Percentiles rank a stretch among this genome's conserved stretches.
These are phyloP conservation scores for Myxocyprinus asiaticus DNA, from an alignment of 2,113 vertebrate genomes.

Conservation along the genomic window DNA sequence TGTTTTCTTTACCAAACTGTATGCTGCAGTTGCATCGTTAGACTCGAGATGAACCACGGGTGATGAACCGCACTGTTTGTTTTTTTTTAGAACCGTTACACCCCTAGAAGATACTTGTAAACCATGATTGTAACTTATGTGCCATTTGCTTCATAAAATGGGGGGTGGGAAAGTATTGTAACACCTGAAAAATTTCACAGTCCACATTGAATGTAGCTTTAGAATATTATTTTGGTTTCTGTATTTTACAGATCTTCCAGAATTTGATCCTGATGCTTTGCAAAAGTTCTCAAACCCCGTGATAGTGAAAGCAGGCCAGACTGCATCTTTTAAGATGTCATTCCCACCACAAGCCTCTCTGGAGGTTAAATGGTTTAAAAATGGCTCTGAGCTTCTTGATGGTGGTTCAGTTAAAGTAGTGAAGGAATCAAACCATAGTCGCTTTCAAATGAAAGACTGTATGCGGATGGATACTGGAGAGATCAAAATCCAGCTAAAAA, in stretches of 20 bases:
- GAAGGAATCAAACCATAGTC: conserved; percentile 74
- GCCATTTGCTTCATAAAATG: no score
- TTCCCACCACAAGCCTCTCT: conserved; percentile 76
- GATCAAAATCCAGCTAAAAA: conserved; percentile 83
- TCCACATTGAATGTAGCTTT: background rate
- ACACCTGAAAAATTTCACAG: no score
- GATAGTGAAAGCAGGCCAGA: conserved; percentile 80
- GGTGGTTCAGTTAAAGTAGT: conserved; percentile 71
- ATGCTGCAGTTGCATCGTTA: no score
- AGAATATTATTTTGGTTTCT: conserved; percentile 11
- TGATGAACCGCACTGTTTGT: no score
- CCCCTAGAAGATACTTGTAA: no score
- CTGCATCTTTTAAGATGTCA: conserved; percentile 76
- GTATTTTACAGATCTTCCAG: conserved; percentile 74
- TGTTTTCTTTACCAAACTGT: no score
- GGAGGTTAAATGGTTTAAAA: conserved; percentile 79
- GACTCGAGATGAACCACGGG: no score
- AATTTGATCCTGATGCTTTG: conserved; percentile 74
- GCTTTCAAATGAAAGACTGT: conserved; percentile 77
- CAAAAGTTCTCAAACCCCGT: conserved; percentile 78
- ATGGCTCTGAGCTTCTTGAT: conserved; percentile 71
- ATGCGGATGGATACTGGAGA: conserved; percentile 77
- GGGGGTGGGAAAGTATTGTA: no score
- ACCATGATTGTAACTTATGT: no score
- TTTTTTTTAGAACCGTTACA: no score